Evolutionary conservation across 1,140 invertebrate species (phyloP), one percentile per base, ranked within the genome.

Genomic region (Apis laboriosa): DNA sequence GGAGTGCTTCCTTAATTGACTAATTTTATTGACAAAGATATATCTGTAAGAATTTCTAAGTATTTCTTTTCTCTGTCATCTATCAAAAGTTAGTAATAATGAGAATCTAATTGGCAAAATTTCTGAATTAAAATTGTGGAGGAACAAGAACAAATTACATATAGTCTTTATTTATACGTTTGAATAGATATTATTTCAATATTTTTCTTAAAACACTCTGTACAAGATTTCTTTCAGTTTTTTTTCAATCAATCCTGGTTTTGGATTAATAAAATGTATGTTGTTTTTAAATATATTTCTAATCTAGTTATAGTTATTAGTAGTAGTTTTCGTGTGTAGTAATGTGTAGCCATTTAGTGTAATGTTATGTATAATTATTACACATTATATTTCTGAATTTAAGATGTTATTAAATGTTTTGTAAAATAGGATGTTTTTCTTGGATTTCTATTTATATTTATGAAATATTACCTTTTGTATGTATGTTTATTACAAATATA

Each of bases 91-190:
- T 43, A 8, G 4, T 4, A 43, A 4, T 43, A 43, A 43, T 34
- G 34, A 34, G 34, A 34, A 34, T 43, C 34, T 43, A 43, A 43
- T 43, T 43, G 34, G 5, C 34, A 8, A 43, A 43, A 43, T 43
- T 43, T 43, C 5, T 43, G 34, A 7, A 43, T 43, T 43, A 43
- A 43, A 43, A 43, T 43, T 43, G 0, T 43, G 34, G 34, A 43
- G 34, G 34, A 43, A 0, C 34, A 43, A 43, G 34, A 43, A 43
- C 34, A 43, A 43, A 43, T 43, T 0, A 43, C 21, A 21, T 11
- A 5, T 0, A 2, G 21, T 21, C 12, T 64, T 19, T 8, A 28
- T 28, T 61, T 13, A 0, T 9, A 34, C 19, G 1, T 1, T 3
- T 17, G 15, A 17, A 55, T 58, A 3, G 9, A 13, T 55, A 24